Conservation (phyloP, 2,888 invertebrate genomes). For the Melieria picta region DNA sequence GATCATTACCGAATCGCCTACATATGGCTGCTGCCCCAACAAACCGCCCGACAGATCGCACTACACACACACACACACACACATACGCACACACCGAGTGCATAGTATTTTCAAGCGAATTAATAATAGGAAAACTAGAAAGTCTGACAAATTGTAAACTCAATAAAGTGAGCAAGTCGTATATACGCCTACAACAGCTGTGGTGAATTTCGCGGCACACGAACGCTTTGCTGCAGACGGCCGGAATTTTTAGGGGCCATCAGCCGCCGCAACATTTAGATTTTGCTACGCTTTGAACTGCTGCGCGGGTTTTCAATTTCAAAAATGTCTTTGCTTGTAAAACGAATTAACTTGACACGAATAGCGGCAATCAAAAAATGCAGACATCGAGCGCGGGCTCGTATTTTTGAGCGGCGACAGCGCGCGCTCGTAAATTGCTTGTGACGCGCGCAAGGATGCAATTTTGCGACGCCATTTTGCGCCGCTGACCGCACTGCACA, state of each 20-base stretch:
- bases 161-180: background rate
- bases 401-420: too few species aligned
- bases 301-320: background rate
- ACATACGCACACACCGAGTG: conserved; percentile 1
- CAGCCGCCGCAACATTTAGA: background rate
- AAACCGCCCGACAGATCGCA: background rate
- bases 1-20: background rate
- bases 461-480: too few species aligned
- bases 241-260: background rate
- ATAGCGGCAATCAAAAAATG: conserved; percentile 30
- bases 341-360: conserved; percentile 45
- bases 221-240: conserved; percentile 14
- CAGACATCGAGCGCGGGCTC: too few species aligned
- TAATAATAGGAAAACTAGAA: conserved; percentile 1
- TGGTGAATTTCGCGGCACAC: conserved; percentile 24
- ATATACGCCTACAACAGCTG: conserved; percentile 14
- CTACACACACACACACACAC: conserved; percentile 15
- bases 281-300: background rate
- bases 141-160: background rate
- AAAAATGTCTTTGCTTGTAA: conserved; percentile 26
- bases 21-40: background rate
- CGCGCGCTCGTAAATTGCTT: too few species aligned
- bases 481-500: too few species aligned
- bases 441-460: too few species aligned
- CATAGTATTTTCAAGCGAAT: background rate